These are phyloP conservation scores for Hylaeus volcanicus DNA, from an alignment of 1,140 invertebrate species.

Conservation along the genomic window DNA sequence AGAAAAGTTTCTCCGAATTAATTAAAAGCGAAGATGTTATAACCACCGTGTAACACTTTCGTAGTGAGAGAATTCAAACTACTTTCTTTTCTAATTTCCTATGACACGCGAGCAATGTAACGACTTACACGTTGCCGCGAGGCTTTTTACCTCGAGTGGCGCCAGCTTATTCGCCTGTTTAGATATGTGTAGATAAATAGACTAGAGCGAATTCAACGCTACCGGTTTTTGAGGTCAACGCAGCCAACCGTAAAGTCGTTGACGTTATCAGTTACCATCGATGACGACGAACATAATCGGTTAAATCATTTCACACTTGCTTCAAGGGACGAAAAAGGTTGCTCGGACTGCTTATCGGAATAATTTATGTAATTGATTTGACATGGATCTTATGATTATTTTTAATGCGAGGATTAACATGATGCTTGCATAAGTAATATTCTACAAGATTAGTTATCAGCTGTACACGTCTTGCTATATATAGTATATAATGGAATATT, in stretches of 20 bases:
- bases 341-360: not conserved
- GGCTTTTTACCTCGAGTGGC: not conserved
- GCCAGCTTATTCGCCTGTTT: not conserved
- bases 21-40: not conserved
- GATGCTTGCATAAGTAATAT: slow-evolving; percentile 2
- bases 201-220: not conserved
- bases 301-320: slow-evolving; percentile 13
- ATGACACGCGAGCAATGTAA: no score
- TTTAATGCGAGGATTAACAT: not conserved
- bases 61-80: not conserved
- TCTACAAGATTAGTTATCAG: slow-evolving; percentile 23
- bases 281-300: not conserved
- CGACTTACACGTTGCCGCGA: not conserved
- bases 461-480: not conserved
- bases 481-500: no score
- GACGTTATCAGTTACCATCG: slow-evolving; percentile 19
- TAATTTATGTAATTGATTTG: slow-evolving; percentile 25
- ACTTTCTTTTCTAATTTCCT: not conserved
- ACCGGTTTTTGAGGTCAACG: slow-evolving; percentile 12
- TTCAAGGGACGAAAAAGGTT: not conserved
- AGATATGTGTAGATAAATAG: not conserved
- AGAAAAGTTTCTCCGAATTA: no score
- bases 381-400: not conserved
- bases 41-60: not conserved
- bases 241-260: not conserved